phyloP scores from a whole-genome alignment of 2,113 vertebrate genomes.

The Brachionichthys hirsutus region DNA sequence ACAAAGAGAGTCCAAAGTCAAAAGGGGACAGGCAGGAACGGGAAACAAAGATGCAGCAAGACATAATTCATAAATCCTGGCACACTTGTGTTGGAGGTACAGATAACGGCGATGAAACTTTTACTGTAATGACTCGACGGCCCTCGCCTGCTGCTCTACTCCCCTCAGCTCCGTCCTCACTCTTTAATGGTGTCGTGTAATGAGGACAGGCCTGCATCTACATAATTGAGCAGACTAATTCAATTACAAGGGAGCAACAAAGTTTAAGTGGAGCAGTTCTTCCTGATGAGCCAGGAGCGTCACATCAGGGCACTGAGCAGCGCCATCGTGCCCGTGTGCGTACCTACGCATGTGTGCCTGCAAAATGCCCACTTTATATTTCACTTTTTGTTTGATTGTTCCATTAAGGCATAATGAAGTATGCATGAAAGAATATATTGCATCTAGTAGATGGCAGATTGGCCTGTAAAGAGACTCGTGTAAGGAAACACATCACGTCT shows the following conservation, averaged over 20 bases:
- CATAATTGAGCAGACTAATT: constrained; percentile 74
- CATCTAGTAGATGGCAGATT: constrained; percentile 23
- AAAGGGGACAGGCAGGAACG: not conserved
- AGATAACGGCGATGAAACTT: constrained; percentile 44
- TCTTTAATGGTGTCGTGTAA: constrained; percentile 65
- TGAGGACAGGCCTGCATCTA: constrained; percentile 66
- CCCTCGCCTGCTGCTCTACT: constrained; percentile 28
- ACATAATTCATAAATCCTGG: constrained; percentile 31
- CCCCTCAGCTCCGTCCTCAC: constrained; percentile 38
- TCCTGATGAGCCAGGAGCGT: constrained; percentile 59
- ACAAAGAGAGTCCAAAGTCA: no score
- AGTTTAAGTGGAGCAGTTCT: constrained; percentile 73
- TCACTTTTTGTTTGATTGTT: constrained; percentile 22
- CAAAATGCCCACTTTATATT: constrained; percentile 12
- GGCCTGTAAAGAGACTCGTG: constrained; percentile 6
- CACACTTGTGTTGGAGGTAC: constrained; percentile 18
- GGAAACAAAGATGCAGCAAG: constrained; percentile 17
- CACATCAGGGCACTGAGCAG: constrained; percentile 43
- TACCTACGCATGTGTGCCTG: not conserved
- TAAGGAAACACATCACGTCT: constrained; percentile 20
- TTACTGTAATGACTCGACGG: constrained; percentile 28
- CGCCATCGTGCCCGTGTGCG: constrained; percentile 11
- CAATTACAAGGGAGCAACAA: constrained; percentile 73
- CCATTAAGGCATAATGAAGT: constrained; percentile 25
- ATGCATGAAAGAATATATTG: constrained; percentile 21